phyloP scores from a whole-genome alignment of 2,888 invertebrate species.

The Chironomus riparius region DNA sequence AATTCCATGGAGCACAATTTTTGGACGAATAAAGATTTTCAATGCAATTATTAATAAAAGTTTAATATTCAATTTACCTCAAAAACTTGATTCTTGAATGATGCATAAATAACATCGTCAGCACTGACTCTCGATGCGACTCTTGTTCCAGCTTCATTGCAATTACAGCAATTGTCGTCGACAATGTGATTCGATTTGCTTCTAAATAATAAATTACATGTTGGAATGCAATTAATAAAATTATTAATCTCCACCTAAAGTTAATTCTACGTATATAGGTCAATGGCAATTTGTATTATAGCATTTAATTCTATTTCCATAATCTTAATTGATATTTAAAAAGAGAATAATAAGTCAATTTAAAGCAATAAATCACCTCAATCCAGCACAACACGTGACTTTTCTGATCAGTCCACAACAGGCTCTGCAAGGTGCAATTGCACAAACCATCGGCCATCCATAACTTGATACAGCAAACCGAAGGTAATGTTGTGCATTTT shows the following conservation, averaged over 20 bases:
- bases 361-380: constrained; percentile 45
- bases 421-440: constrained; percentile 64
- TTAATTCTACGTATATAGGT: too few relatives aligned
- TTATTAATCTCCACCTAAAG: too few relatives aligned
- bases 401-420: constrained; percentile 60
- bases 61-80: constrained; percentile 47
- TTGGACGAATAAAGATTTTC: neutral
- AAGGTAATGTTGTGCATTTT: constrained; percentile 66
- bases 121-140: constrained; percentile 63
- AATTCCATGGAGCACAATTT: neutral
- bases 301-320: too few relatives aligned
- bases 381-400: constrained; percentile 63
- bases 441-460: constrained; percentile 80
- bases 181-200: constrained; percentile 55
- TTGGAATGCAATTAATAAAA: too few relatives aligned
- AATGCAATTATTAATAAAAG: neutral
- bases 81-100: constrained; percentile 76
- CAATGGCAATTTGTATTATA: too few relatives aligned
- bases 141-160: constrained; percentile 76
- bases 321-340: neutral
- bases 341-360: neutral
- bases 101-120: constrained; percentile 75
- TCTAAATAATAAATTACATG: constrained; percentile 34
- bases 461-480: constrained; percentile 75
- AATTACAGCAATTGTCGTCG: constrained; percentile 86